These are phyloP conservation scores for Lottia gigantea DNA, from an alignment of 2,888 invertebrate species.

Conservation along the genomic window DNA sequence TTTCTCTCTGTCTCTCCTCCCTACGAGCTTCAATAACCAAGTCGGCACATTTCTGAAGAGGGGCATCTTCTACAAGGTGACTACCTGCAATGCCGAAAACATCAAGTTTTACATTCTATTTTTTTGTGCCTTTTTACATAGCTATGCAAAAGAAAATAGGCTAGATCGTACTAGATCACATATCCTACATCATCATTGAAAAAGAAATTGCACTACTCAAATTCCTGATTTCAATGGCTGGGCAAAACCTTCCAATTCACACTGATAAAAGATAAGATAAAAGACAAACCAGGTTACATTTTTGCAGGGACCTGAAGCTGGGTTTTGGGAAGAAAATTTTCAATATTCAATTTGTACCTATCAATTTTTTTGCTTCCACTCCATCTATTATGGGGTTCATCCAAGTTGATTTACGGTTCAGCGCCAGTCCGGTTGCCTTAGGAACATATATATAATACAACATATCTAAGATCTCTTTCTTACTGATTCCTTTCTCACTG, in stretches of 20 bases:
- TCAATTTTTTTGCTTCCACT: slow-evolving; percentile 61
- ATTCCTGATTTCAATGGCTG: neutral
- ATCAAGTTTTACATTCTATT: neutral
- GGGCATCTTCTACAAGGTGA: slow-evolving; percentile 52
- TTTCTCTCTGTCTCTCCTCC: slow-evolving; percentile 43
- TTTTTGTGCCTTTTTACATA: neutral
- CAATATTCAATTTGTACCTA: slow-evolving; percentile 51
- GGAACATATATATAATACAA: slow-evolving; percentile 66
- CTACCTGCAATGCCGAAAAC: slow-evolving; percentile 40
- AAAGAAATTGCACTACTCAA: too few relatives aligned
- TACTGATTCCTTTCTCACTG: slow-evolving; percentile 50
- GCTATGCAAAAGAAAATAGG: too few relatives aligned
- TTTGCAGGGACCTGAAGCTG: too few relatives aligned
- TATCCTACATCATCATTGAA: too few relatives aligned
- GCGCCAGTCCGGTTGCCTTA: slow-evolving; percentile 53
- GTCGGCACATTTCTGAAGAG: slow-evolving; percentile 50
- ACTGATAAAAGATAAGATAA: too few relatives aligned
- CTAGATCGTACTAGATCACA: too few relatives aligned
- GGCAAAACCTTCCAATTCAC: too few relatives aligned
- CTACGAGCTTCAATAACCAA: slow-evolving; percentile 47
- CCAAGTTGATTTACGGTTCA: slow-evolving; percentile 64
- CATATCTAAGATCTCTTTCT: slow-evolving; percentile 61
- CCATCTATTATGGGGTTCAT: slow-evolving; percentile 66
- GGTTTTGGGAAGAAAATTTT: too few relatives aligned
- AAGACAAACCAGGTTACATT: too few relatives aligned